Evolutionary conservation across 2,797 vertebrate species (phyloP).

Genomic region (Neostethus bicornis): DNA sequence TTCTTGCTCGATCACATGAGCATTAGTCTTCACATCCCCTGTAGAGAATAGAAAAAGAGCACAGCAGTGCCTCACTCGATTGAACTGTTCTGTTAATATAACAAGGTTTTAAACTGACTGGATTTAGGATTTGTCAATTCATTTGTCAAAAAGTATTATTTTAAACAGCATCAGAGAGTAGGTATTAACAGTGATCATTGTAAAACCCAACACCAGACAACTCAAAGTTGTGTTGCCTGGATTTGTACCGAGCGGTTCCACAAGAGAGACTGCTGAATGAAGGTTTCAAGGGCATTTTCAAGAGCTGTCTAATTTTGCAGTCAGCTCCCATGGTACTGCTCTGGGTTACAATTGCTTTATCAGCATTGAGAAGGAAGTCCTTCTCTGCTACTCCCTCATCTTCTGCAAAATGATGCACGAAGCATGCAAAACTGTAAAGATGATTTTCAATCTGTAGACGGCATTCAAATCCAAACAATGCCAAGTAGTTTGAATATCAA

Average conservation of each 20-base stretch:
- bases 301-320: conserved; percentile 60
- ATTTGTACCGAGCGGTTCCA: conserved; percentile 29
- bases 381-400: conserved; percentile 33
- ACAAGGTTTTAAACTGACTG: conserved; percentile 1
- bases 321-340: conserved; percentile 41
- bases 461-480: not conserved
- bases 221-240: conserved; percentile 34
- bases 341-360: conserved; percentile 37
- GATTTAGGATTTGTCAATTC: not conserved
- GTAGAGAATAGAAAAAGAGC: conserved; percentile 49
- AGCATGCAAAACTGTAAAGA: not conserved
- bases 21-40: conserved; percentile 67
- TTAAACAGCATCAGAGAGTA: not conserved
- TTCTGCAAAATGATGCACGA: conserved; percentile 2
- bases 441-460: not conserved
- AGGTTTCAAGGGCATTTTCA: conserved; percentile 59
- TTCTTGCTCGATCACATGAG: conserved; percentile 53
- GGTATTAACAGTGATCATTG: not conserved
- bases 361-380: conserved; percentile 41
- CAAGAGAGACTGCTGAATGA: conserved; percentile 16
- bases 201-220: conserved; percentile 13
- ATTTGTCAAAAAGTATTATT: not conserved
- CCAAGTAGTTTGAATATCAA: not conserved
- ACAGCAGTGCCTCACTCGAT: conserved; percentile 37
- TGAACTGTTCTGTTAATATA: conserved; percentile 23